Percentiles rank a stretch among this genome's conserved stretches.
Evolutionary conservation across 2,888 invertebrate genomes (phyloP).

Genomic region (Agrilus biguttatus): DNA sequence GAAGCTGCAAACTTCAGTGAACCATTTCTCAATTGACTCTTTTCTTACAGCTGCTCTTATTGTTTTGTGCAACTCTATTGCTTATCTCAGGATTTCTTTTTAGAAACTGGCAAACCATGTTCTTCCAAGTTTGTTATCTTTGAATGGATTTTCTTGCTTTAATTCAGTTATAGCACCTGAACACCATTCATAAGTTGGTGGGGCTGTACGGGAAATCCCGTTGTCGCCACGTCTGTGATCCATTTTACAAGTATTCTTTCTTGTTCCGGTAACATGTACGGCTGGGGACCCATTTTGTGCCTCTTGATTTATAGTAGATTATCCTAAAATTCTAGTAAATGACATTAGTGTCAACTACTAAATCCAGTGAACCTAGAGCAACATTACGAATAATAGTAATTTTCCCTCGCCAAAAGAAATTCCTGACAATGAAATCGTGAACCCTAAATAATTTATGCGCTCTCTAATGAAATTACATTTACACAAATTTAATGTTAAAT

Average conservation of each 20-base stretch:
- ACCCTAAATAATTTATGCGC: too few relatives aligned
- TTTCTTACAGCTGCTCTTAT: conserved; percentile 2
- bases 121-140: conserved; percentile 3
- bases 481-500: too few relatives aligned
- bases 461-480: too few relatives aligned
- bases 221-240: conserved; percentile 2
- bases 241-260: conserved; percentile 3
- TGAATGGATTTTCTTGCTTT: conserved; percentile 3
- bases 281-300: conserved; percentile 1
- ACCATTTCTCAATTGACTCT: conserved; percentile 4
- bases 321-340: too few relatives aligned
- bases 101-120: conserved; percentile 2
- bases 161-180: conserved; percentile 1
- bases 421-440: too few relatives aligned
- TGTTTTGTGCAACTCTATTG: conserved; percentile 2
- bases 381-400: too few relatives aligned
- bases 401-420: too few relatives aligned
- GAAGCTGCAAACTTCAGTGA: conserved; percentile 3
- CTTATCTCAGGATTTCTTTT: conserved; percentile 3
- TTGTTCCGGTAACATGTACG: conserved; percentile 3
- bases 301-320: conserved; percentile 3
- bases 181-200: conserved; percentile 2
- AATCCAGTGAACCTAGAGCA: conserved; percentile 13
- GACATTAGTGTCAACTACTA: not conserved
- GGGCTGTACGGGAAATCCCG: conserved; percentile 3